Evolutionary conservation across 1,140 invertebrate species (phyloP).

Genomic region (Mactra quadrangularis): DNA sequence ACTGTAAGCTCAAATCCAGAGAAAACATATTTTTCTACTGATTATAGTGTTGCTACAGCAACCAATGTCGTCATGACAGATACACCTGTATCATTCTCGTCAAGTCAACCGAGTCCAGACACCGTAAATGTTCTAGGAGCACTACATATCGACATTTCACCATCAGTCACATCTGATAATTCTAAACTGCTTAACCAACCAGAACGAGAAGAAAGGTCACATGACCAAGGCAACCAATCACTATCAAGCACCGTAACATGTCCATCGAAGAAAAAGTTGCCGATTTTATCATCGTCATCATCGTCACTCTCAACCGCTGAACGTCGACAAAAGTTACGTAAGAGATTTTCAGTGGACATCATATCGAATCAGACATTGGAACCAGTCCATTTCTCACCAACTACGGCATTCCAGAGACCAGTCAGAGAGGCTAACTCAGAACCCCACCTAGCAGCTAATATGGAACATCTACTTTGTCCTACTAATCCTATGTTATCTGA

Average conservation of each 20-base stretch:
- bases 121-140: constrained; percentile 15
- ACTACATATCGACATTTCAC: constrained; percentile 67
- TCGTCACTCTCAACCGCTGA: constrained; percentile 30
- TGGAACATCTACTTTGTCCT: constrained; percentile 64
- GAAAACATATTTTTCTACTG: constrained; percentile 49
- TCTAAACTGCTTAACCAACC: background rate
- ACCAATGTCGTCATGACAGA: constrained; percentile 25
- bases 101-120: background rate
- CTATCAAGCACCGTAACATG: background rate
- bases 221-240: background rate
- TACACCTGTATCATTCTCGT: background rate
- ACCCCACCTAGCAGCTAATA: constrained; percentile 72
- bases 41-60: constrained; percentile 37
- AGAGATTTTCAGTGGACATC: constrained; percentile 79
- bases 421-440: constrained; percentile 78
- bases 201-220: constrained; percentile 15
- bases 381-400: constrained; percentile 53
- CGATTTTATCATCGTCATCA: background rate
- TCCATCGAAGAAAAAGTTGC: background rate
- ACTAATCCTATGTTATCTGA: constrained; percentile 72
- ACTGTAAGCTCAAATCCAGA: constrained; percentile 38
- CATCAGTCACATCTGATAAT: background rate
- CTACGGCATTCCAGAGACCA: constrained; percentile 61
- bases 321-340: constrained; percentile 68
- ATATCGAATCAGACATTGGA: constrained; percentile 67